These are phyloP conservation scores for Chromobotia macracanthus DNA, from an alignment of 2,797 vertebrate species.

Conservation along the genomic window DNA sequence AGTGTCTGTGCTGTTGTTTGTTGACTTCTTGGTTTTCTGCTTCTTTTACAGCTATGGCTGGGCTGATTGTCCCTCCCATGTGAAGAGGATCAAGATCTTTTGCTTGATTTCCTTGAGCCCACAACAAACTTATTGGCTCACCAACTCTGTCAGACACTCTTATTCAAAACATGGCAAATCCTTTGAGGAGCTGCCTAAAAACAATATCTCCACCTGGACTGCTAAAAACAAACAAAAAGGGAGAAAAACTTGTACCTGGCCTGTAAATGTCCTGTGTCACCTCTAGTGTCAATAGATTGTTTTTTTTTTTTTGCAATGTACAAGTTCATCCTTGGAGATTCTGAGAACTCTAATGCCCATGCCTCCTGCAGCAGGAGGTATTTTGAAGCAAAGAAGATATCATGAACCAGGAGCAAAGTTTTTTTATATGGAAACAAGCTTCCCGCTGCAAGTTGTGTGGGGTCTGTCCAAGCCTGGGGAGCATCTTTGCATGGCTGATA, in stretches of 20 bases:
- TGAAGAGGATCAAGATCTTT: slow-evolving; percentile 66
- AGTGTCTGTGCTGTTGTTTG: not conserved
- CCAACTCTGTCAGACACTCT: slow-evolving; percentile 54
- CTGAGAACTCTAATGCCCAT: not conserved
- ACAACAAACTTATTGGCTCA: slow-evolving; percentile 53
- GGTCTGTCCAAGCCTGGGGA: slow-evolving; percentile 8
- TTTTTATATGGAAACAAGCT: slow-evolving; percentile 39
- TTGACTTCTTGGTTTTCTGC: not conserved
- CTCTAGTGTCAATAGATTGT: slow-evolving; percentile 36
- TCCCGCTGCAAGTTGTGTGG: slow-evolving; percentile 39
- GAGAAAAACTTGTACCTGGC: slow-evolving; percentile 20
- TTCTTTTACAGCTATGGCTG: slow-evolving; percentile 78
- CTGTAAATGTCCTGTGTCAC: slow-evolving; percentile 34
- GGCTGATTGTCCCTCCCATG: slow-evolving; percentile 84
- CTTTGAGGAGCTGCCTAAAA: slow-evolving; percentile 38
- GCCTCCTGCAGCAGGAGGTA: not conserved
- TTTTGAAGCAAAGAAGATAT: slow-evolving; percentile 24
- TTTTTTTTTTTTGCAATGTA: slow-evolving; percentile 54
- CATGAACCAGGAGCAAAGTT: slow-evolving; percentile 23
- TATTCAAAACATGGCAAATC: slow-evolving; percentile 57
- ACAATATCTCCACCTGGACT: slow-evolving; percentile 51
- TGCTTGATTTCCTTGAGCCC: slow-evolving; percentile 41
- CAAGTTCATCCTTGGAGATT: slow-evolving; percentile 18
- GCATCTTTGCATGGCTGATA: slow-evolving; percentile 58
- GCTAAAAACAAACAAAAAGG: slow-evolving; percentile 19